Base-by-base conservation (phyloP, 2,888 invertebrate genomes). In the Orthosia gothica region DNA sequence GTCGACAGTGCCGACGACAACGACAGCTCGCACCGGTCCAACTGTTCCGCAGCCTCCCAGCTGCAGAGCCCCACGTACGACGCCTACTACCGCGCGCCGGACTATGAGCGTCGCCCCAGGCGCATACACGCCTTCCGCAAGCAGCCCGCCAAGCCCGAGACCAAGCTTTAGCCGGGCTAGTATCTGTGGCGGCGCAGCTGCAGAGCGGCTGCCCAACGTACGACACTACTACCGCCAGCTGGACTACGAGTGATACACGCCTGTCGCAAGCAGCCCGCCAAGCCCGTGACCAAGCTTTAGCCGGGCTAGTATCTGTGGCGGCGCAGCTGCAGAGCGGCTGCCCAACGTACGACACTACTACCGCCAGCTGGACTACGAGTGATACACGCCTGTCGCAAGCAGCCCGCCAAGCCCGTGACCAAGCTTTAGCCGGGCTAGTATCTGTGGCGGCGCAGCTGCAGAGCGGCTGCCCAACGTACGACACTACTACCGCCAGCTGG, bases 1-100 rank as follows among this genome's bases (percentile, higher is more conserved):
- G 98, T 98, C 11, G 98, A 98, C 95, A 98, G 98, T 65, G 98
- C 98, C 82, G 98, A 98, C 85, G 98, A 98, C 84, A 97, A 97
- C 89, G 97, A 97, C 87, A 96, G 97, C 81, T 96, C 95, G 74
- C 93, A 93, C 5, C 95, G 95, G 45, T 96, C 96, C 0, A 93
- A 95, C 90, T 92, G 94, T 67, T 96, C 96, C 0, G 95, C 93
- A 11, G 87, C 92, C 2, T 94, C 96, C 2, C 95, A 95, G 78
- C 87, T 91, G 23, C 92, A 91, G 72, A 86, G 90, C 54, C 88
- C 89, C 5, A 89, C 90, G 3, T 91, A 91, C 88, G 88, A 86
- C 45, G 85, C 87, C 26, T 88, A 88, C 68, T 89, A 88, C 83
- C 88, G 84, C 15, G 69, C 40, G 85, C 73, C 80, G 79, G 76